Conservation (phyloP, 2,113 vertebrate species). For the Microtus montanus region DNA sequence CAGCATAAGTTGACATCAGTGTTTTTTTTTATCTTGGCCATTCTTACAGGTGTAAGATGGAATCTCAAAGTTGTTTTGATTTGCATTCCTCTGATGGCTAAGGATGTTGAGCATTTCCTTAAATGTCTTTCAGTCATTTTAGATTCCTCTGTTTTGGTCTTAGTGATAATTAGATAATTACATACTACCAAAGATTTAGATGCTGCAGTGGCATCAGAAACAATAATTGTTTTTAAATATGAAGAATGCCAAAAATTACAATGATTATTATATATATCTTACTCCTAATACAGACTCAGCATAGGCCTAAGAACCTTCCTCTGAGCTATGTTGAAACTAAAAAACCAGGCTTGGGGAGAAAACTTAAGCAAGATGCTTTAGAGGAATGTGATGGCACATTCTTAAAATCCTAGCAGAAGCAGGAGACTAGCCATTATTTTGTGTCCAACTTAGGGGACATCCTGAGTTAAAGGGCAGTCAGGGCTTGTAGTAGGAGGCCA, state of each 20-base stretch:
- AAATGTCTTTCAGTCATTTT: too few relatives aligned
- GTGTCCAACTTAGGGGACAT: too few relatives aligned
- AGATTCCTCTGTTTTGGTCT: neutral
- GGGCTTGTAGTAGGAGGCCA: too few relatives aligned
- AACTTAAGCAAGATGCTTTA: neutral
- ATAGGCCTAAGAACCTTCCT: neutral
- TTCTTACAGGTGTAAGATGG: too few relatives aligned
- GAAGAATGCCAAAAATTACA: neutral
- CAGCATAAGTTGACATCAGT: too few relatives aligned
- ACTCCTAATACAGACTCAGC: rapidly evolving
- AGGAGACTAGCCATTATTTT: neutral
- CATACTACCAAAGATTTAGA: neutral
- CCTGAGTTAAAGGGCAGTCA: neutral
- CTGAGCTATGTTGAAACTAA: neutral
- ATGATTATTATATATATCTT: neutral
- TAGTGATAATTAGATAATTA: neutral
- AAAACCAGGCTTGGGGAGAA: neutral
- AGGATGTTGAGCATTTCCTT: too few relatives aligned
- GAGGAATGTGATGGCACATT: neutral
- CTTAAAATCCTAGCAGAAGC: neutral
- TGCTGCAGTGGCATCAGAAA: neutral
- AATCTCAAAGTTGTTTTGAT: too few relatives aligned
- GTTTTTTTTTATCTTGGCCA: too few relatives aligned
- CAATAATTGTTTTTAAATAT: neutral
- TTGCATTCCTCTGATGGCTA: too few relatives aligned